Conservation (phyloP, 2,113 vertebrate genomes). For the Glaucidium brasilianum region DNA sequence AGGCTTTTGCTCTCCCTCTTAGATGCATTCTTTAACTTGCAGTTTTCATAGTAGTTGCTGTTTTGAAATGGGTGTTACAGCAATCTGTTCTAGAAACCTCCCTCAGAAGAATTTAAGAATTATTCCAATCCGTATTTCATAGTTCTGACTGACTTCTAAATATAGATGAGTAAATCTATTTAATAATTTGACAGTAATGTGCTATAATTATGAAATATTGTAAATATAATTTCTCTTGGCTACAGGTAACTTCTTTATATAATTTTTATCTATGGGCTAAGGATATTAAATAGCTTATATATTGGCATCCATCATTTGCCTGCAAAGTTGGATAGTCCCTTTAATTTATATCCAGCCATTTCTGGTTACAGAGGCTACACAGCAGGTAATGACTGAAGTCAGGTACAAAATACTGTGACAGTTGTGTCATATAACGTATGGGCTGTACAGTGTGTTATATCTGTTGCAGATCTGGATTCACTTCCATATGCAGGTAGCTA, state of each 20-base stretch:
- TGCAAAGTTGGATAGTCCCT: constrained; percentile 68
- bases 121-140: not conserved
- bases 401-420: not conserved
- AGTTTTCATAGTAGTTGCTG: not conserved
- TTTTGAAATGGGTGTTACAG: not conserved
- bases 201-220: not conserved
- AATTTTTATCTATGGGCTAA: constrained; percentile 10
- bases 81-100: not conserved
- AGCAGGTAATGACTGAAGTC: constrained; percentile 35
- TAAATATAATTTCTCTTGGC: constrained; percentile 13
- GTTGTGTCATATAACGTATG: not conserved
- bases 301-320: constrained; percentile 65
- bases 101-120: not conserved
- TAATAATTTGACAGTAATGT: not conserved
- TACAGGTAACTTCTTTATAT: constrained; percentile 22
- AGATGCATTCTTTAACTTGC: not conserved
- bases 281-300: constrained; percentile 49
- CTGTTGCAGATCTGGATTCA: constrained; percentile 19
- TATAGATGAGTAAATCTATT: constrained; percentile 1
- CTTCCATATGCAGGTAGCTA: not conserved
- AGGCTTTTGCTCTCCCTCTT: constrained; percentile 3
- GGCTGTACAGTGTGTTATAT: not conserved
- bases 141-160: constrained; percentile 17
- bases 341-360: constrained; percentile 24
- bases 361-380: not conserved